A percentile compares a stretch with the other conserved stretches of the same genome.
phyloP scores from a whole-genome alignment of 2,888 invertebrate species.

The Tipula confusa region DNA sequence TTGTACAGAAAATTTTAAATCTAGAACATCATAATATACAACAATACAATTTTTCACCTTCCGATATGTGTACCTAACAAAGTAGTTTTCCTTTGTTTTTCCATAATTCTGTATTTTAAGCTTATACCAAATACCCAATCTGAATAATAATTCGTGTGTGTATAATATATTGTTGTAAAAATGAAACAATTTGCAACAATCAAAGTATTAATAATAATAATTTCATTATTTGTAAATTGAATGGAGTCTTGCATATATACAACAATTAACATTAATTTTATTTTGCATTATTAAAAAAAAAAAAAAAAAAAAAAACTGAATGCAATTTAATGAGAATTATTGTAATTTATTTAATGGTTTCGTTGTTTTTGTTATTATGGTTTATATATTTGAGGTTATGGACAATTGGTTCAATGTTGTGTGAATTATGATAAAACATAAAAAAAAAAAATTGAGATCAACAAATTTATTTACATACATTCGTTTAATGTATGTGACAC shows the following conservation, averaged over 20 bases:
- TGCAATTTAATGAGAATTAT: slow-evolving; percentile 25
- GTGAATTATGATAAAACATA: neutral
- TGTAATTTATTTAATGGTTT: neutral
- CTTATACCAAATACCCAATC: neutral
- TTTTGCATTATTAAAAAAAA: neutral
- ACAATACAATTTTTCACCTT: slow-evolving; percentile 25
- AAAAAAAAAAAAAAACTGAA: neutral
- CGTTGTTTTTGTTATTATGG: neutral
- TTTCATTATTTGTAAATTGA: neutral
- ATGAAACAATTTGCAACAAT: neutral
- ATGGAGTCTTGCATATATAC: neutral
- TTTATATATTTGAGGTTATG: neutral
- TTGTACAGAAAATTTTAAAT: neutral
- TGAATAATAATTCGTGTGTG: neutral
- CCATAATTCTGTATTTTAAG: neutral
- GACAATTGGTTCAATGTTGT: slow-evolving; percentile 16
- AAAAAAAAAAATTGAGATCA: neutral
- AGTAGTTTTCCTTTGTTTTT: neutral
- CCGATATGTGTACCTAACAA: neutral
- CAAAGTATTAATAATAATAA: too few relatives aligned
- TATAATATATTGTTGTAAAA: neutral
- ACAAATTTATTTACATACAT: neutral
- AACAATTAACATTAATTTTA: slow-evolving; percentile 8
- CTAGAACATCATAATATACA: neutral
- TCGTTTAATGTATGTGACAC: neutral